Conservation (phyloP, 2,113 vertebrate genomes). For the Micronycteris hirsuta region DNA sequence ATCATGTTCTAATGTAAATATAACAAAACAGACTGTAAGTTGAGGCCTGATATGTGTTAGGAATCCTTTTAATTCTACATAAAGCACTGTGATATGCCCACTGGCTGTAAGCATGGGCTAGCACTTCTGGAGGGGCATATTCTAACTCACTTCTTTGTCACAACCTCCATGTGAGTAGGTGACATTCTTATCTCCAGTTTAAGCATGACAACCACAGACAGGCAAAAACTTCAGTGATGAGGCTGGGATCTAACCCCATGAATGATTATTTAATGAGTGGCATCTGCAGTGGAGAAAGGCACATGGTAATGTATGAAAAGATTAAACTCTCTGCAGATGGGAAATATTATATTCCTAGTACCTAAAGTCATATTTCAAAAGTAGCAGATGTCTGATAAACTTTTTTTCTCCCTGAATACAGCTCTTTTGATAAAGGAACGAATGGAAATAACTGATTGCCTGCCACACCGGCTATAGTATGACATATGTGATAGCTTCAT, state of each 20-base stretch:
- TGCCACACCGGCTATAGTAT: neutral
- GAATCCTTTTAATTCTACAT: neutral
- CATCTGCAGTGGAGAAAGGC: neutral
- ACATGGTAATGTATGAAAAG: neutral
- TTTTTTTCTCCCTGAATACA: neutral
- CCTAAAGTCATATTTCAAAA: neutral
- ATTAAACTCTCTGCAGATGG: neutral
- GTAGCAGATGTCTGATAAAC: neutral
- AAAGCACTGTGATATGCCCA: neutral
- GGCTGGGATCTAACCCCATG: neutral
- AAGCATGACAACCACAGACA: neutral
- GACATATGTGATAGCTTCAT: neutral
- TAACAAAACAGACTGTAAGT: neutral
- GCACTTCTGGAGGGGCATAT: neutral
- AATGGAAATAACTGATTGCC: neutral
- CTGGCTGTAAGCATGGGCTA: neutral
- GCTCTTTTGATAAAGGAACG: neutral
- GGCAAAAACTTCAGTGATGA: neutral
- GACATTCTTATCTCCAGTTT: neutral
- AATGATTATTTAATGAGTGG: neutral
- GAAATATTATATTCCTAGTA: neutral
- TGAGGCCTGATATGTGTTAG: neutral
- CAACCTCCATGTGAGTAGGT: neutral
- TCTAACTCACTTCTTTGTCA: neutral
- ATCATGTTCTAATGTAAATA: neutral